phyloP scores from a whole-genome alignment of 1,140 invertebrate species.

The Rhyacophila brunnea region DNA sequence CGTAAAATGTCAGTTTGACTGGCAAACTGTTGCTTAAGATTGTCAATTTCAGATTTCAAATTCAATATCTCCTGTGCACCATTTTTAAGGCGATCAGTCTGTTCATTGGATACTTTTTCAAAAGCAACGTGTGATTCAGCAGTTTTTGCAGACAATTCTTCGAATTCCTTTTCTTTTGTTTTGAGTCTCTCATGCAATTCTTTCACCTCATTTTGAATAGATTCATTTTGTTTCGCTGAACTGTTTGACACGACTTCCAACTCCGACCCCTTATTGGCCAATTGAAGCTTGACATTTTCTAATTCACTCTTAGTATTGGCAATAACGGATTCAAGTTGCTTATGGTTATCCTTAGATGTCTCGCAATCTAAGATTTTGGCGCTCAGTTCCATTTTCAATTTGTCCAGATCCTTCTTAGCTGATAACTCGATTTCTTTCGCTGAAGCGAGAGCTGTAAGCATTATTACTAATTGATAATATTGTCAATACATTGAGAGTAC shows the following conservation, averaged over 20 bases:
- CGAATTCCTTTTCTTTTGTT: slow-evolving; percentile 21
- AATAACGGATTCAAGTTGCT: slow-evolving; percentile 49
- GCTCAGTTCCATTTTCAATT: slow-evolving; percentile 58
- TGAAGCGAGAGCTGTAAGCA: slow-evolving; percentile 44
- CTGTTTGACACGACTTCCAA: slow-evolving; percentile 48
- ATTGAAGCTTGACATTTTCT: slow-evolving; percentile 44
- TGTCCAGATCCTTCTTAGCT: slow-evolving; percentile 56
- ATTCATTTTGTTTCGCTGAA: slow-evolving; percentile 47
- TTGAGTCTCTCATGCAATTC: slow-evolving; percentile 45
- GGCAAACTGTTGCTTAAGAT: slow-evolving; percentile 27
- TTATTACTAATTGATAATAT: slow-evolving; percentile 15
- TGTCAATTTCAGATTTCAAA: slow-evolving; percentile 29
- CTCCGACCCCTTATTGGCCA: slow-evolving; percentile 47
- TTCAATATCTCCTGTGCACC: slow-evolving; percentile 25
- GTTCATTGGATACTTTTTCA: slow-evolving; percentile 50
- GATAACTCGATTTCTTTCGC: slow-evolving; percentile 52
- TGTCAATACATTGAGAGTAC: too few species aligned
- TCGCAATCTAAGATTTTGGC: slow-evolving; percentile 55
- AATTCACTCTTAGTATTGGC: slow-evolving; percentile 48
- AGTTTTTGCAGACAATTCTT: slow-evolving; percentile 38
- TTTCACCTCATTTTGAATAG: slow-evolving; percentile 46
- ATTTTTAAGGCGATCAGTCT: slow-evolving; percentile 47
- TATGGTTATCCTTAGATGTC: slow-evolving; percentile 49
- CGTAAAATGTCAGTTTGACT: slow-evolving; percentile 46
- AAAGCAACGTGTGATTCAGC: slow-evolving; percentile 50